Percentiles rank a stretch among this genome's conserved stretches.
These are phyloP conservation scores for Apteryx mantelli DNA, from an alignment of 2,113 vertebrate genomes.

Conservation along the genomic window DNA sequence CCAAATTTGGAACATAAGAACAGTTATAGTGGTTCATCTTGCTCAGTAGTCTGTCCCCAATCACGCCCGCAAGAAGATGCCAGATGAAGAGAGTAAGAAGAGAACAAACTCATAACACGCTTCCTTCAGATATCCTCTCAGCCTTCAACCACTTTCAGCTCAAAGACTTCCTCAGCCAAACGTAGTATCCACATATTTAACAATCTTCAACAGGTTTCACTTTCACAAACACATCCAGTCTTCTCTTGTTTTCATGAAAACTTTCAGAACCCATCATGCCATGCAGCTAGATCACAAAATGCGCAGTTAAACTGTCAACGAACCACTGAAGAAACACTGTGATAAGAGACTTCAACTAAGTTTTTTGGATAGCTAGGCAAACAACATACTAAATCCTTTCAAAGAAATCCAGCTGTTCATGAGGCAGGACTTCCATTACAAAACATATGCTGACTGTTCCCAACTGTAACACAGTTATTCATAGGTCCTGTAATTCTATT, in stretches of 20 bases:
- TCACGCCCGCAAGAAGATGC: background rate
- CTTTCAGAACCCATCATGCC: fast-evolving
- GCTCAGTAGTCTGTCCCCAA: background rate
- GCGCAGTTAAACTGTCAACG: background rate
- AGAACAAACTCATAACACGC: background rate
- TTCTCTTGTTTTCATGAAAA: background rate
- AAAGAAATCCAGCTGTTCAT: too few relatives aligned
- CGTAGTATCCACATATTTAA: background rate
- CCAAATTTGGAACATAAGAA: background rate
- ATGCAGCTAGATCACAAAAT: background rate
- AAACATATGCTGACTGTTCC: too few relatives aligned
- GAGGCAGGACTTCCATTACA: too few relatives aligned
- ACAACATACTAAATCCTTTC: too few relatives aligned
- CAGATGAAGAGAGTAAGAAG: background rate
- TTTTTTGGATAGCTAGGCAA: too few relatives aligned
- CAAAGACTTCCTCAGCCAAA: background rate
- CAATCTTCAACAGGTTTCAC: fast-evolving
- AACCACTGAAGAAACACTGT: too few relatives aligned
- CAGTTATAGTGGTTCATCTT: background rate
- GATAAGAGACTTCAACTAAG: too few relatives aligned
- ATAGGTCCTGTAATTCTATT: too few relatives aligned
- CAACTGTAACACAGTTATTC: too few relatives aligned
- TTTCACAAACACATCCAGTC: background rate
- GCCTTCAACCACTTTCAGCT: background rate
- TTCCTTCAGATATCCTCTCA: background rate